Base-by-base conservation (phyloP, 2,113 vertebrate genomes). In the Amphiprion percula region DNA sequence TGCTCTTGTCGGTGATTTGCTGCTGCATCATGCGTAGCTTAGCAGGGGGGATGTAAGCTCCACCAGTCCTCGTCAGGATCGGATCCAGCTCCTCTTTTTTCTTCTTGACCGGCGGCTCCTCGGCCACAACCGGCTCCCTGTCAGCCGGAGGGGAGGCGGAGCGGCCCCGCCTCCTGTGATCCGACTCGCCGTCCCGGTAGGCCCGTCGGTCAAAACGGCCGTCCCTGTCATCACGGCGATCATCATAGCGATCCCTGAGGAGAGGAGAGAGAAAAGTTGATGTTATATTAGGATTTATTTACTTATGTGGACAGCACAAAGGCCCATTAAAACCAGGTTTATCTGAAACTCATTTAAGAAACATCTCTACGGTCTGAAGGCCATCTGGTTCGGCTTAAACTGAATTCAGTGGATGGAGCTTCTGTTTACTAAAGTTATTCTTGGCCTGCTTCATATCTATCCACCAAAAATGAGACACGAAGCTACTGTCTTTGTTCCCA, bases 11-110 rank as follows among this genome's bases (percentile, higher is more conserved):
- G 2, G 97, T 97, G 75, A 99, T 99, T 88, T 99, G 97, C 54
- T 97, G 96, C 84, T 99, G 98, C 98, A 99, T 98, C 96, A 99
- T 97, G 68, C 98, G 95, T 59, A 99, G 96, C 79, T 97, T 98
- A 59, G 98, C 98, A 2, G 98, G 98, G 0, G 98, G 98, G 84
- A 99, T 99, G 79, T 99, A 99, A 0, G 98, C 98, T 26, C 98
- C 98, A 8, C 98, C 98, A 0, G 98, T 99, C 44, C 97, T 96
- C 17, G 97, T 99, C 52, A 99, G 95, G 76, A 99, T 97, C 26
- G 97, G 97, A 90, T 99, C 98, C 50, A 97, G 30, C 30, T 96
- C 97, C 74, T 99, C 97, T 67, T 98, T 99, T 93, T 96, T 99
- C 91, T 97, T 99, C 91, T 99, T 99, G 1, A 93, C 71, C 0